These are phyloP conservation scores for Orthosia cruda DNA, from an alignment of 2,888 invertebrate species.

Conservation along the genomic window DNA sequence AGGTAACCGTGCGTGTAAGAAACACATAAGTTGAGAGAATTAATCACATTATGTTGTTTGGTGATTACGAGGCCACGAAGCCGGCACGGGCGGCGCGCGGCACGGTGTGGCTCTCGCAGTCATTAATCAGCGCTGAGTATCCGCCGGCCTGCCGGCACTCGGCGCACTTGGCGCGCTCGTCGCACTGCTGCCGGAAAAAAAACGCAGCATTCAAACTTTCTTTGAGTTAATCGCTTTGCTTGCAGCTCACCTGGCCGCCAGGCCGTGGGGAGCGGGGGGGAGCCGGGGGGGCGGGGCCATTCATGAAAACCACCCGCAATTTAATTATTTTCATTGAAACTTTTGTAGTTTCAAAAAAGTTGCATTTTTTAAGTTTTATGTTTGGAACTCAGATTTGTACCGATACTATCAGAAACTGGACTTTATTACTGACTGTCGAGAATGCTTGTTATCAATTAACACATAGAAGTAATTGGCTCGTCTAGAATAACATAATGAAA, in stretches of 20 bases:
- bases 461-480: not conserved
- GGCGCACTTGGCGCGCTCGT: not conserved
- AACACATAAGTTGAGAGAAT: not conserved
- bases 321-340: constrained; percentile 7
- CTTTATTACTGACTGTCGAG: not conserved
- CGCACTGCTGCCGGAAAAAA: constrained; percentile 9
- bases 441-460: not conserved
- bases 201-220: constrained; percentile 24
- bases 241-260: constrained; percentile 8
- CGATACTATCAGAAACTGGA: not conserved
- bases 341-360: not conserved
- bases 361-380: not conserved
- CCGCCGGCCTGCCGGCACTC: not conserved
- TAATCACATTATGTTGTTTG: constrained; percentile 18
- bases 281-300: not conserved
- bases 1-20: constrained; percentile 1
- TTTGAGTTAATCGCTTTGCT: constrained; percentile 44
- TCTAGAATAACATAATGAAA: no score
- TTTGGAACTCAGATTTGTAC: not conserved
- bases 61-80: constrained; percentile 20
- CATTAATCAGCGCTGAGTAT: constrained; percentile 22
- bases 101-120: not conserved
- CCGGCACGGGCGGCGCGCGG: not conserved
- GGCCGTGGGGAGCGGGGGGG: not conserved
- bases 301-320: constrained; percentile 10